Evolutionary conservation across 2,888 invertebrate genomes (phyloP), one percentile per base, ranked within the genome.

Genomic region (Spodoptera littoralis): DNA sequence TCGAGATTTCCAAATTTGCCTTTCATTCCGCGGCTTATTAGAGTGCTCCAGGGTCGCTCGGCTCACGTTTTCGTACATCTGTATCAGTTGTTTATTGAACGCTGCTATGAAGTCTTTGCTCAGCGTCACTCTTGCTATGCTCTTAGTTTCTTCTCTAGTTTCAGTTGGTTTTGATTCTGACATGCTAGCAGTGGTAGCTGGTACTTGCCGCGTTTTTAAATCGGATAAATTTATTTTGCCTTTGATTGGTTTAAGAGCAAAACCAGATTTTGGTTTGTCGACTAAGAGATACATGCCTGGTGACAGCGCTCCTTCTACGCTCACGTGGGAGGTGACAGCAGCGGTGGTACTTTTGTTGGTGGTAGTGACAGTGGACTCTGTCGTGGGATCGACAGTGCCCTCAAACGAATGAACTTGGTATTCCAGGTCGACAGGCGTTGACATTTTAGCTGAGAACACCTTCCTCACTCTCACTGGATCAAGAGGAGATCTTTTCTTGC

Each of bases 371-470:
- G 63, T 3, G 0, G 4, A 0, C 1, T 44, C 12, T 22, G 43
- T 27, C 2, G 72, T 65, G 9, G 70, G 58, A 13, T 43, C 12
- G 24, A 49, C 0, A 3, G 58, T 61, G 2, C 76, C 79, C 70
- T 89, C 87, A 47, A 85, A 80, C 0, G 90, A 84, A 69, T 88
- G 78, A 36, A 92, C 85, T 81, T 91, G 89, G 62, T 92, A 93
- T 72, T 88, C 89, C 48, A 93, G 76, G 66, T 93, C 91, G 3
- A 92, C 91, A 3, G 93, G 92, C 4, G 86, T 81, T 0, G 84
- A 85, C 84, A 93, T 82, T 75, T 83, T 86, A 0, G 92, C 93
- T 3, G 88, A 84, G 63, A 93, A 93, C 0, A 93, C 83, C 77
- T 88, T 90, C 63, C 88, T 84, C 0, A 91, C 62, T 64, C 82